Evolutionary conservation across 2,888 invertebrate genomes (phyloP), one percentile per base, ranked within the genome.

Genomic region (Rhamnusium bicolor): DNA sequence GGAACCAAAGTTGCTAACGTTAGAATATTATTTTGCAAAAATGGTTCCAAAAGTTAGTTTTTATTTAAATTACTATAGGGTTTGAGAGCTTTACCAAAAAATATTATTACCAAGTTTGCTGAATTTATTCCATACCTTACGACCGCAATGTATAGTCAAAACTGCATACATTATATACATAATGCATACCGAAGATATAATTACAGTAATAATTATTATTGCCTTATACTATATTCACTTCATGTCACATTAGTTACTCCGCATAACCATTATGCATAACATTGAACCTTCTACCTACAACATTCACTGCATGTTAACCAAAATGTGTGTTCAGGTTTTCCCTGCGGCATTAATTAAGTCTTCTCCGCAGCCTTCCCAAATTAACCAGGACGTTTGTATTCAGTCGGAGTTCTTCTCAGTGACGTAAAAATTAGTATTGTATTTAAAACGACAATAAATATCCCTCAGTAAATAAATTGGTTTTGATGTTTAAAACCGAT

Each of bases 181-280:
- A 6, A 24, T 6, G 24, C 24, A 24, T 24, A 24, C 24, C 24
- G 24, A 24, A 24, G 6, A 24, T 6, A 24, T 24, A 24, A 6
- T 24, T 40, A 8, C n/a, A 40, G n/a, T 40, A 40, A 40, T 40
- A 3, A 40, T 40, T 40, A 10, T 40, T 40, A n/a, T 12, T n/a
- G 5, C 1, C 4, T n/a, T n/a, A 2, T 4, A n/a, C 40, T n/a
- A n/a, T 12, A 40, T 40, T 40, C n/a, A 40, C 40, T n/a, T 54
- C 24, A 27, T 27, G 54, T 24, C 12, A 54, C 19, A 21, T 18
- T 24, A 27, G n/a, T 24, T 24, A 54, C 19, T 54, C n/a, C 54
- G 6, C 24, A 24, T 54, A 54, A 54, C n/a, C 24, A 24, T 54
- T 24, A 24, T 54, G 54, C 54, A 54, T 54, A 14, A 40, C 40